Evolutionary conservation across 2,113 vertebrate species (phyloP), one percentile per base, ranked within the genome.

Genomic region (Microcebus lehilahytsara): DNA sequence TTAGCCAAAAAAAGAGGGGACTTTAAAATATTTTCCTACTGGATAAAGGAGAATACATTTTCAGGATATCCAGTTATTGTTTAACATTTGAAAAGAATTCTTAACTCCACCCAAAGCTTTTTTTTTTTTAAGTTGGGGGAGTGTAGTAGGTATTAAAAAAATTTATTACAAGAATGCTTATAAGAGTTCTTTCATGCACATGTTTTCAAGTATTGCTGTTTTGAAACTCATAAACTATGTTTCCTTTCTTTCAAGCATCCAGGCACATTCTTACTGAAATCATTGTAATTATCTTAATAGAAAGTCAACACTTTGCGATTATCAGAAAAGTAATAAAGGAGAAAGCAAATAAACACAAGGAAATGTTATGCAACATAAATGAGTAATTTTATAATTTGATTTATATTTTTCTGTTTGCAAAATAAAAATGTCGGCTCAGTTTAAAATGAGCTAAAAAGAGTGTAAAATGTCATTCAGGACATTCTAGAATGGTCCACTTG

Each of bases 51-150:
- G 96, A 97, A 69, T 95, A 20, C 74, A 60, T 96, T 96, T 97
- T 97, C 97, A 97, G 98, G 98, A 98, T 93, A 75, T 79, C 97
- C 97, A 96, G 86, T 96, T 97, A 97, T 96, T 98, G 96, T 95
- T 95, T 85, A 89, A 96, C 90, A 98, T 98, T 97, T 96, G 96
- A 97, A 98, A 97, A 95, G 77, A 85, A 46, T 88, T 96, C 89
- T 93, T 96, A 89, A 84, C 91, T 91, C 98, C 96, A 95, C 95
- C 13, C 85, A 92, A 67, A 84, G 37, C 5, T 17, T 56, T 71
- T 66, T 95, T 88, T 94, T 96, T 42, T 34, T 85, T 83, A 22
- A 56, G 34, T 79, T 69, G 58, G 32, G 22, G 40, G 27, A 16
- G 40, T 60, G 34, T 1, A 72, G 11, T 17, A 17, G 3, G 6